A percentile compares a stretch with the other conserved stretches of the same genome.
phyloP scores from a whole-genome alignment of 2,888 invertebrate genomes.

The Halocaridina rubra region DNA sequence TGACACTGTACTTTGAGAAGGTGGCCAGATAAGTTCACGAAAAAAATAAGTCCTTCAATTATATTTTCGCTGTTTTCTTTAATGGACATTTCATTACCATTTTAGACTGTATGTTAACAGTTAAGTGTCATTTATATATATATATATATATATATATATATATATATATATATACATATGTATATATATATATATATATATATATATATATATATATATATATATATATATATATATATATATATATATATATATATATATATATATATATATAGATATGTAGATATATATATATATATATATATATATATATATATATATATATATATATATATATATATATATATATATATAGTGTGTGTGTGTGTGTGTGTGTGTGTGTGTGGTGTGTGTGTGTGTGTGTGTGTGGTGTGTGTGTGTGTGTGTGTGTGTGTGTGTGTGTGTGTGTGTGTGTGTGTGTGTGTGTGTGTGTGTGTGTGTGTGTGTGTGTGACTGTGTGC shows the following conservation, averaged over 20 bases:
- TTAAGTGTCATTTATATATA: conserved; percentile 12
- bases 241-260: conserved; percentile 11
- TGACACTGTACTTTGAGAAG: no score
- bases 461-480: no score
- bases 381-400: no score
- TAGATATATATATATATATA: neutral
- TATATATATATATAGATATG: neutral
- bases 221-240: conserved; percentile 14
- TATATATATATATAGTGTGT: neutral
- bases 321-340: neutral
- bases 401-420: no score
- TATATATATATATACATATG: conserved; percentile 6
- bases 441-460: no score
- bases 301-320: neutral
- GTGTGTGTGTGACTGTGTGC: no score
- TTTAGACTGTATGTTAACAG: no score
- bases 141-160: conserved; percentile 36
- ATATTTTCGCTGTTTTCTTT: no score
- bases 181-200: conserved; percentile 11
- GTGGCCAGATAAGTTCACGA: no score
- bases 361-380: neutral
- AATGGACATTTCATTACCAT: no score
- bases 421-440: no score
- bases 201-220: conserved; percentile 9
- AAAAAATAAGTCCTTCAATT: no score